phyloP scores from a whole-genome alignment of 2,113 vertebrate genomes.

The Semnopithecus entellus region DNA sequence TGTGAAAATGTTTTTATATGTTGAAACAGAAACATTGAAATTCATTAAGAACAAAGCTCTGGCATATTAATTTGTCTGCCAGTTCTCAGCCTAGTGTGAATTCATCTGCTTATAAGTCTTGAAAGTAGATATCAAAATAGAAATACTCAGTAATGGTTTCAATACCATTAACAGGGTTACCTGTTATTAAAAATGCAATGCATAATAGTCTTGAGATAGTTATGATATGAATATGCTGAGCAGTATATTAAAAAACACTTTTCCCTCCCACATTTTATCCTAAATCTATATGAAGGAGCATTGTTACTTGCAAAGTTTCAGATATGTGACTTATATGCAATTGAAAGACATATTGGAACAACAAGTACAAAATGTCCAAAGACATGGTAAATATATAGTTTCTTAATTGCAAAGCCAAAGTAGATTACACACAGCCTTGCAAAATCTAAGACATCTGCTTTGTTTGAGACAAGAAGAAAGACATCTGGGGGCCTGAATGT shows the following conservation, averaged over 20 bases:
- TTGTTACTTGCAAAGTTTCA: slow-evolving; percentile 72
- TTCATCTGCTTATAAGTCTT: slow-evolving; percentile 80
- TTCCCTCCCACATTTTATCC: slow-evolving; percentile 64
- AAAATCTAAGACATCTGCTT: slow-evolving; percentile 83
- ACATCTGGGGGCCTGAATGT: slow-evolving; percentile 75
- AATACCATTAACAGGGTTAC: slow-evolving; percentile 73
- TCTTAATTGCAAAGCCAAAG: slow-evolving; percentile 85
- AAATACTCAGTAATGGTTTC: slow-evolving; percentile 78
- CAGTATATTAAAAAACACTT: slow-evolving; percentile 70
- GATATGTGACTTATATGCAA: slow-evolving; percentile 58
- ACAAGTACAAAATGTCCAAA: slow-evolving; percentile 79
- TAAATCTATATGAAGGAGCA: slow-evolving; percentile 71
- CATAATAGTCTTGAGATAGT: slow-evolving; percentile 73
- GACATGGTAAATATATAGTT: slow-evolving; percentile 80
- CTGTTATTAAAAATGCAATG: slow-evolving; percentile 80
- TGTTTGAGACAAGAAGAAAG: slow-evolving; percentile 79
- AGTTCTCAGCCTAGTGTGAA: slow-evolving; percentile 80
- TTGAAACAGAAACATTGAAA: slow-evolving; percentile 82
- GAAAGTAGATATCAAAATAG: slow-evolving; percentile 82
- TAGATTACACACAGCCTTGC: slow-evolving; percentile 79
- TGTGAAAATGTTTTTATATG: slow-evolving; percentile 74
- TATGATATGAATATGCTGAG: slow-evolving; percentile 68
- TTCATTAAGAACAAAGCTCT: slow-evolving; percentile 84
- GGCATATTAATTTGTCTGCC: slow-evolving; percentile 82
- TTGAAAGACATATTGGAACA: slow-evolving; percentile 73